These are phyloP conservation scores for Gracilinanus agilis DNA, from an alignment of 2,113 vertebrate species.

Conservation along the genomic window DNA sequence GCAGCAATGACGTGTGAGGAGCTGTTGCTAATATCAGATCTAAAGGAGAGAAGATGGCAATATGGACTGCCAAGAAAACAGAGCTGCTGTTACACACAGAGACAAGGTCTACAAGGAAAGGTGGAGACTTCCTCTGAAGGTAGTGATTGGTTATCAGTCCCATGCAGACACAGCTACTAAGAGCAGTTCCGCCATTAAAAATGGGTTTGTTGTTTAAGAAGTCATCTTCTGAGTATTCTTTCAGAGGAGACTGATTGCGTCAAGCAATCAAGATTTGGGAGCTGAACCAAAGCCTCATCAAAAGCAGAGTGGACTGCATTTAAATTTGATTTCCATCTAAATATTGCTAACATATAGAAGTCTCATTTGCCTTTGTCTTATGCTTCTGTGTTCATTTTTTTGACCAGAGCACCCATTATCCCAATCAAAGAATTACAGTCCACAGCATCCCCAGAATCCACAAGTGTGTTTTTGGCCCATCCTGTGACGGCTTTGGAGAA, in stretches of 20 bases:
- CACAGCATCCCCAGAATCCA: constrained; percentile 58
- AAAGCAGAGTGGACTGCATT: constrained; percentile 84
- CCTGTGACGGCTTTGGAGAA: constrained; percentile 82
- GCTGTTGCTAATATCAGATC: not conserved
- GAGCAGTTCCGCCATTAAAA: constrained; percentile 91
- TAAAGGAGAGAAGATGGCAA: not conserved
- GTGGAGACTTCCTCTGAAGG: constrained; percentile 88
- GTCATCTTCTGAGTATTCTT: constrained; percentile 79
- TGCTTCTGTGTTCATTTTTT: constrained; percentile 78
- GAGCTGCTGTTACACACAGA: not conserved
- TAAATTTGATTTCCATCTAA: constrained; percentile 84
- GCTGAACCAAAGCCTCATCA: constrained; percentile 84
- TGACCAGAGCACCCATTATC: constrained; percentile 69
- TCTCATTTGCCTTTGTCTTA: constrained; percentile 84
- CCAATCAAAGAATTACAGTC: constrained; percentile 77
- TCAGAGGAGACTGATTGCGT: constrained; percentile 89
- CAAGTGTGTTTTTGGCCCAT: constrained; percentile 72
- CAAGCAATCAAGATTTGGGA: constrained; percentile 87
- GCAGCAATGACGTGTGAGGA: not conserved
- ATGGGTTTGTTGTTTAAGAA: constrained; percentile 93
- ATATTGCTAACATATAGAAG: constrained; percentile 82
- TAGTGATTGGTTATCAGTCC: constrained; percentile 91
- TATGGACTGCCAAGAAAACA: not conserved
- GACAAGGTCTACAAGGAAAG: constrained; percentile 90
- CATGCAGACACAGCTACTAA: constrained; percentile 91